Percentiles rank a stretch among this genome's conserved stretches.
These are phyloP conservation scores for Callinectes sapidus DNA, from an alignment of 2,888 invertebrate species.

Conservation along the genomic window DNA sequence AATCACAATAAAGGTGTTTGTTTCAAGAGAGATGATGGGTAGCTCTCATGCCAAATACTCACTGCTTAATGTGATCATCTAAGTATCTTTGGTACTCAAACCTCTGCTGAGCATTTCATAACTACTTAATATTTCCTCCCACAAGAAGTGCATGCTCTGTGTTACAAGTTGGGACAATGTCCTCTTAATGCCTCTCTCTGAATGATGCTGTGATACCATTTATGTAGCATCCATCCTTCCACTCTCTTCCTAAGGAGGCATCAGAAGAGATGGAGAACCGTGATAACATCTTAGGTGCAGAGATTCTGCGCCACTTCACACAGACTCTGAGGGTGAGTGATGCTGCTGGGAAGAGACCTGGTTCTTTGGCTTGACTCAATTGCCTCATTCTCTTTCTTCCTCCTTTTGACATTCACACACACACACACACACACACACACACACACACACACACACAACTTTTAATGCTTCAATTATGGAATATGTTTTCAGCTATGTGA, in stretches of 20 bases:
- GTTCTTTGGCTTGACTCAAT: slow-evolving; percentile 56
- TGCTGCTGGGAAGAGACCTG: slow-evolving; percentile 55
- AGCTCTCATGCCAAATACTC: not conserved
- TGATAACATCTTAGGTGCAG: slow-evolving; percentile 66
- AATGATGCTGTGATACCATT: not conserved
- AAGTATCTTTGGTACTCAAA: not conserved
- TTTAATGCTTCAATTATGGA: not conserved
- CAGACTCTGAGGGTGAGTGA: slow-evolving; percentile 71
- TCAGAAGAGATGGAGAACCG: slow-evolving; percentile 71
- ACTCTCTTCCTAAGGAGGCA: slow-evolving; percentile 66
- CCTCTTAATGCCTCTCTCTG: not conserved
- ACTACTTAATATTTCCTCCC: not conserved
- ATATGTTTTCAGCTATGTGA: not conserved
- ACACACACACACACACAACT: not conserved
- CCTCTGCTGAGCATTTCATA: not conserved
- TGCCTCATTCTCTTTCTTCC: not conserved
- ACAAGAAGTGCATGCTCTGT: not conserved
- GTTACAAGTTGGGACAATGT: not conserved
- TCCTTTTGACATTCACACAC: not conserved
- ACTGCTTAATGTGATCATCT: not conserved
- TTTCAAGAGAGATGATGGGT: not conserved
- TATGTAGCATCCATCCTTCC: not conserved
- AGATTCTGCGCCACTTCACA: slow-evolving; percentile 71
- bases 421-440: not conserved
- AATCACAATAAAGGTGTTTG: not conserved